Conservation (phyloP, 1,140 invertebrate species). For the Lucilia sericata region DNA sequence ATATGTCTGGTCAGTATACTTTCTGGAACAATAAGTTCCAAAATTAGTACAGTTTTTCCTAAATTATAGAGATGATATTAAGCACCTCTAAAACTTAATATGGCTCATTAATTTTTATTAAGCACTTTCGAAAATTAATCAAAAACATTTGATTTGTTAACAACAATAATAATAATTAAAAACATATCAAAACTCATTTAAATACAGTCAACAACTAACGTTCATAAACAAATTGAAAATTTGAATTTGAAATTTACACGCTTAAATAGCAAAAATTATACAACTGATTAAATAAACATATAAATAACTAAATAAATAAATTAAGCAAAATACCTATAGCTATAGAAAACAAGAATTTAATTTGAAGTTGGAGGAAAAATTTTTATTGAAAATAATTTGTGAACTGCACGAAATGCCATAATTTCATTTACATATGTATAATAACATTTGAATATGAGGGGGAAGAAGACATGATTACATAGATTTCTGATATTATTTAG, state of each 20-base stretch:
- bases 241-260: not conserved
- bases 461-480: too few relatives aligned
- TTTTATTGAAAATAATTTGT: not conserved
- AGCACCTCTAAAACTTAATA: too few relatives aligned
- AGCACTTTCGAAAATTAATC: too few relatives aligned
- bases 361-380: not conserved
- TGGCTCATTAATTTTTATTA: too few relatives aligned
- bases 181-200: not conserved
- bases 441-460: not conserved
- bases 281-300: not conserved
- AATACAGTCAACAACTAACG: too few relatives aligned
- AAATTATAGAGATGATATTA: not conserved
- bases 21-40: too few relatives aligned
- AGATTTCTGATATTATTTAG: too few relatives aligned
- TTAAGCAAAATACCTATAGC: not conserved
- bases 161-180: not conserved
- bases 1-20: too few relatives aligned
- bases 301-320: not conserved
- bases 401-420: not conserved
- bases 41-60: too few relatives aligned
- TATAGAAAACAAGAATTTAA: not conserved
- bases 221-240: not conserved
- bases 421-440: too few relatives aligned
- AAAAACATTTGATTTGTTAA: too few relatives aligned
- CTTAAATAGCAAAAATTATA: not conserved